Evolutionary conservation across 2,113 vertebrate species (phyloP), one percentile per base, ranked within the genome.

Genomic region (Chrysemys picta): DNA sequence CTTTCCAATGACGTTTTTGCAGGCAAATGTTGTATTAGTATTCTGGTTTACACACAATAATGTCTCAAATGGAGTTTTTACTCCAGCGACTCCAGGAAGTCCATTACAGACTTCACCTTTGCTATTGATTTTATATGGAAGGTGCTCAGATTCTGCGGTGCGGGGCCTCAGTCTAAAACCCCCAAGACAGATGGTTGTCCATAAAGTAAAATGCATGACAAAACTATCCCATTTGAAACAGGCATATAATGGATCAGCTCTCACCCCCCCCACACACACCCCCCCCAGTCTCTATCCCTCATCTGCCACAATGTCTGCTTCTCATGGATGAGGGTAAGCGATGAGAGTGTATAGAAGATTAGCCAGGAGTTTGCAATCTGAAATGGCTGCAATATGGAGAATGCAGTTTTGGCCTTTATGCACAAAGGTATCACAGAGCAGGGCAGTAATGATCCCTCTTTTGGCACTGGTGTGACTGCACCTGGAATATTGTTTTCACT

Each of bases 1-100:
- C 84, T 93, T 93, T 89, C 89, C 90, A 91, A 87, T 87, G 89
- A 83, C 2, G 10, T 92, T 94, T 96, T 59, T 91, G 84, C 89
- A 92, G 85, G 38, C 89, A 86, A 95, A 93, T 89, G 72, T 85
- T 94, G 29, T 85, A 80, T 16, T 84, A 38, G 82, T 92, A 65
- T 87, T 95, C 53, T 83, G 52, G 89, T 93, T 94, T 91, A 69
- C 85, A 91, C 89, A 85, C 8, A 92, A 85, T 85, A 24, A 91
- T 93, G 95, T 76, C 87, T 57, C n/a, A 16, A 16, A 53, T 59
- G 81, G 57, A 91, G 45, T 65, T 92, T 90, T 91, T 94, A 83
- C 89, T 92, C 57, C 47, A 31, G 87, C 75, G 57, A 90, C 27
- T 79, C 75, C 6, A 0, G 29, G n/a, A 57, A 87, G 49, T 22